phyloP scores from a whole-genome alignment of 2,797 vertebrate genomes.

The Artibeus jamaicensis region DNA sequence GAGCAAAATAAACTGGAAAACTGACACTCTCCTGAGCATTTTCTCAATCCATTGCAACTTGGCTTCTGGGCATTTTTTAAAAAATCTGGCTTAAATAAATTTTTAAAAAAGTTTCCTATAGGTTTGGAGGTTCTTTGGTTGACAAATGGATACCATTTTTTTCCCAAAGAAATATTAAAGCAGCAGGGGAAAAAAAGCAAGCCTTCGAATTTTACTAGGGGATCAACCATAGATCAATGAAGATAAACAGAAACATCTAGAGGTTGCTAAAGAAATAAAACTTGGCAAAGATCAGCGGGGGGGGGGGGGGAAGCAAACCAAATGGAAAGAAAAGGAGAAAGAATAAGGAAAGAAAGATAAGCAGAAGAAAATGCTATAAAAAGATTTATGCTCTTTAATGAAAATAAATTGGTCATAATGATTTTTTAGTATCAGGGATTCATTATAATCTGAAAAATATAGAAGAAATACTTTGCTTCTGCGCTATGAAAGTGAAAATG shows the following conservation, averaged over 20 bases:
- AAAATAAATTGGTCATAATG: conserved; percentile 73
- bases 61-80: not conserved
- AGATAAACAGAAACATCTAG: not conserved
- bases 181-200: conserved; percentile 20
- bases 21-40: not conserved
- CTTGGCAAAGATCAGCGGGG: not conserved
- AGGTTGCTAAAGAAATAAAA: not conserved
- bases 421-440: conserved; percentile 73
- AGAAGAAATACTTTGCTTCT: conserved; percentile 68
- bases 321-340: conserved; percentile 54
- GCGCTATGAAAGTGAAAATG: conserved; percentile 78
- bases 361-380: conserved; percentile 70
- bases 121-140: not conserved
- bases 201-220: not conserved
- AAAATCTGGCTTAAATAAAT: not conserved
- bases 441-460: conserved; percentile 59
- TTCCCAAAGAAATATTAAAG: conserved; percentile 33
- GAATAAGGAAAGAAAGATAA: conserved; percentile 36
- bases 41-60: not conserved
- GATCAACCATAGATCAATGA: not conserved
- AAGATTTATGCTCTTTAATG: conserved; percentile 66
- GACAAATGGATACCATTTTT: not conserved
- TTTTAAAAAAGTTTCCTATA: not conserved
- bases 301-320: conserved; percentile 64
- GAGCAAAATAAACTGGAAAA: not conserved